These are phyloP conservation scores for Drosophila ochracea DNA, from an alignment of 2,888 invertebrate genomes.

Conservation along the genomic window DNA sequence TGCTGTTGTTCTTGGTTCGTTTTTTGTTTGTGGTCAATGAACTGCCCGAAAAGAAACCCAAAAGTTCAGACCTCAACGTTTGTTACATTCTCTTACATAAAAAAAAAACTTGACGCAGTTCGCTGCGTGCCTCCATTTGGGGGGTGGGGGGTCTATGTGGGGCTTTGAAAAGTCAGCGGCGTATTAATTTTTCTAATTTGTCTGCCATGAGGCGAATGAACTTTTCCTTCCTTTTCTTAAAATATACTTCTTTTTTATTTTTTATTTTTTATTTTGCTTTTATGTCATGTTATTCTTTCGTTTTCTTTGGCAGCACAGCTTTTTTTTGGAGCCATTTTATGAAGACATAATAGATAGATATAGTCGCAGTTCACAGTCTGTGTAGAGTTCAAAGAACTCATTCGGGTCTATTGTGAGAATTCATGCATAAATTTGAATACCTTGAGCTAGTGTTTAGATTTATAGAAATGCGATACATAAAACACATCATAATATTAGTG, in stretches of 20 bases:
- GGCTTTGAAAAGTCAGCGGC: slow-evolving; percentile 62
- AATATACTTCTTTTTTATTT: slow-evolving; percentile 35
- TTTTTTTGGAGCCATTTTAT: slow-evolving; percentile 56
- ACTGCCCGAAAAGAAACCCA: slow-evolving; percentile 74
- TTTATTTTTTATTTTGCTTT: slow-evolving; percentile 57
- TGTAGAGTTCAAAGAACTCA: slow-evolving; percentile 74
- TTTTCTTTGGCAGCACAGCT: slow-evolving; percentile 69
- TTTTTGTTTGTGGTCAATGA: slow-evolving; percentile 74
- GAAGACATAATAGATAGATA: slow-evolving; percentile 75
- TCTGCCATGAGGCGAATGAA: slow-evolving; percentile 74
- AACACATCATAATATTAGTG: slow-evolving; percentile 49
- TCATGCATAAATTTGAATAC: slow-evolving; percentile 73
- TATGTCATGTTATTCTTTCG: slow-evolving; percentile 76
- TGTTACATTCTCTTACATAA: slow-evolving; percentile 79
- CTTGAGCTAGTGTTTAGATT: slow-evolving; percentile 54
- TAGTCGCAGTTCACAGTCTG: slow-evolving; percentile 50
- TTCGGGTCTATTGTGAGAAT: slow-evolving; percentile 69
- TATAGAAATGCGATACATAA: slow-evolving; percentile 64
- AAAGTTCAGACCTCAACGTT: slow-evolving; percentile 65
- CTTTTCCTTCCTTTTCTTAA: slow-evolving; percentile 59
- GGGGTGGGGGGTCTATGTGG: slow-evolving; percentile 23
- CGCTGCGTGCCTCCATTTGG: slow-evolving; percentile 49
- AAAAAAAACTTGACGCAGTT: slow-evolving; percentile 63
- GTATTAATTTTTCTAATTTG: slow-evolving; percentile 81
- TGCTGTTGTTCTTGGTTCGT: slow-evolving; percentile 38